Evolutionary conservation across 2,888 invertebrate genomes (phyloP).

Genomic region (Drosophila bunnanda): DNA sequence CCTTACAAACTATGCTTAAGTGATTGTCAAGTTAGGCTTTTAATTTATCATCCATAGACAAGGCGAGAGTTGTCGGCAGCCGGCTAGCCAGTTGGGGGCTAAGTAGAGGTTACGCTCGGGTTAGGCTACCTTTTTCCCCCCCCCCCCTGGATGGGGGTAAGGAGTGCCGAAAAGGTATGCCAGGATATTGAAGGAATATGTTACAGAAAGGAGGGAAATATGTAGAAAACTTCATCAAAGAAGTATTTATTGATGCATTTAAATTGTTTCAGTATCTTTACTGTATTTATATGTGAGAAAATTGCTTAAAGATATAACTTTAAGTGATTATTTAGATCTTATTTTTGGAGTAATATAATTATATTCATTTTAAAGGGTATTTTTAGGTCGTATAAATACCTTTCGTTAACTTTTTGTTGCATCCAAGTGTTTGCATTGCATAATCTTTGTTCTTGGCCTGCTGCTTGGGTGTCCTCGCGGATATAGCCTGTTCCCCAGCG

Average conservation of each 20-base stretch:
- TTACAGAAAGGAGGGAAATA: background rate
- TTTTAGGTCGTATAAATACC: background rate
- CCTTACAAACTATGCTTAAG: slow-evolving; percentile 84
- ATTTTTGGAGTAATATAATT: too few relatives aligned
- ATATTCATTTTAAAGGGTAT: slow-evolving; percentile 11
- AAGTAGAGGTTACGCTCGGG: slow-evolving; percentile 77
- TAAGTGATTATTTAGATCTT: too few relatives aligned
- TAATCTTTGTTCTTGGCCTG: slow-evolving; percentile 60
- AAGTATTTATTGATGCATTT: too few relatives aligned
- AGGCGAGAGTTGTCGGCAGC: slow-evolving; percentile 65
- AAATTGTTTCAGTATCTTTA: too few relatives aligned
- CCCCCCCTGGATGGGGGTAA: background rate
- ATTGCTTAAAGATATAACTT: too few relatives aligned
- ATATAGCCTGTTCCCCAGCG: slow-evolving; percentile 60
- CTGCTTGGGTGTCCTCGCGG: slow-evolving; percentile 67
- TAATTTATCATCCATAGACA: slow-evolving; percentile 84
- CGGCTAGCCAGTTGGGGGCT: slow-evolving; percentile 59
- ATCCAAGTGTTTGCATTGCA: slow-evolving; percentile 76
- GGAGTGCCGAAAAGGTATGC: slow-evolving; percentile 1
- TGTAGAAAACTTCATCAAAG: too few relatives aligned
- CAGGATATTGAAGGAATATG: too few relatives aligned
- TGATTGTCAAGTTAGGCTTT: slow-evolving; percentile 84
- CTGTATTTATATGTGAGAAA: too few relatives aligned
- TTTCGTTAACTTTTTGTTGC: slow-evolving; percentile 8
- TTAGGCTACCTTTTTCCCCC: slow-evolving; percentile 68